phyloP scores from a whole-genome alignment of 2,797 vertebrate genomes.

The Selene dorsalis region DNA sequence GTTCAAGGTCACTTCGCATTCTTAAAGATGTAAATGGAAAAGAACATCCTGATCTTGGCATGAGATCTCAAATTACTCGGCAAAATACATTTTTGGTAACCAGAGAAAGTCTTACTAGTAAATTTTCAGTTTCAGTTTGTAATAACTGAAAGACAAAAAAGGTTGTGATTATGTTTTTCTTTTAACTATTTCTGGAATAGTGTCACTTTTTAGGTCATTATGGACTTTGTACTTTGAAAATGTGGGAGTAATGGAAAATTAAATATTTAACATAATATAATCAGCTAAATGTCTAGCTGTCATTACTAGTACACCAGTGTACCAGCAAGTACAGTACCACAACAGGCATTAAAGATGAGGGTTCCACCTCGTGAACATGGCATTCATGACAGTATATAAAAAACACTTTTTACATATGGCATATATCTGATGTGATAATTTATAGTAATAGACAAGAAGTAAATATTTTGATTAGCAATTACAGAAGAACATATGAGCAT shows the following conservation, averaged over 20 bases:
- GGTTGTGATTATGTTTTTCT: slow-evolving; percentile 15
- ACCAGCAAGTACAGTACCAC: slow-evolving; percentile 60
- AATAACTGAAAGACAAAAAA: slow-evolving; percentile 29
- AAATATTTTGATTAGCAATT: slow-evolving; percentile 65
- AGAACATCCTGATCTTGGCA: slow-evolving; percentile 88
- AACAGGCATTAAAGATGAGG: slow-evolving; percentile 31
- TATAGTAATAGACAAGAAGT: slow-evolving; percentile 61
- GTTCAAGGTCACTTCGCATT: slow-evolving; percentile 85
- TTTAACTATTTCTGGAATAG: slow-evolving; percentile 17
- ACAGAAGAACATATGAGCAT: slow-evolving; percentile 39
- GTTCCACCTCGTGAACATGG: slow-evolving; percentile 23
- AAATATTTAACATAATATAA: slow-evolving; percentile 57
- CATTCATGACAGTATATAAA: slow-evolving; percentile 45
- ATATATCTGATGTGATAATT: slow-evolving; percentile 63
- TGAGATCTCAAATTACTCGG: slow-evolving; percentile 60
- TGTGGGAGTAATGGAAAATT: slow-evolving; percentile 44
- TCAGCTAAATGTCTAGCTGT: slow-evolving; percentile 45
- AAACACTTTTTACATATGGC: slow-evolving; percentile 44
- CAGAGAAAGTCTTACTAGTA: slow-evolving; percentile 32
- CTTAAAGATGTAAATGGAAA: slow-evolving; percentile 86
- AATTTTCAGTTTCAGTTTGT: slow-evolving; percentile 42
- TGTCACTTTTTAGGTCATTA: slow-evolving; percentile 34
- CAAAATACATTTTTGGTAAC: slow-evolving; percentile 34
- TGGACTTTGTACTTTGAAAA: slow-evolving; percentile 41
- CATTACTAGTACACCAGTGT: slow-evolving; percentile 68